Evolutionary conservation across 2,113 vertebrate species (phyloP).

Genomic region (Bubo blakistoni): DNA sequence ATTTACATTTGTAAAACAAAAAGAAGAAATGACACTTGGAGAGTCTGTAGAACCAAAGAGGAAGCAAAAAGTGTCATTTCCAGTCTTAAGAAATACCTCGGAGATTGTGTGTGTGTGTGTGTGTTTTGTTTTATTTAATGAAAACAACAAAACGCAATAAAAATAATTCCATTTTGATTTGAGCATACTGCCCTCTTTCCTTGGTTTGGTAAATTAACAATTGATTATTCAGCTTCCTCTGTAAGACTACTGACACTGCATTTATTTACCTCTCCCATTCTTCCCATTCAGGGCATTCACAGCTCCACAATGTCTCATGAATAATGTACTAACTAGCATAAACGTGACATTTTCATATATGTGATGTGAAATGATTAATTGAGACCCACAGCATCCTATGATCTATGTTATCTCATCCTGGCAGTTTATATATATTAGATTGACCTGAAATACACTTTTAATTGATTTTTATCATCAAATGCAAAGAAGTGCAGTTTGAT

Average conservation of each 20-base stretch:
- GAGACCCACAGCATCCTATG: background rate
- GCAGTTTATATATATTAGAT: background rate
- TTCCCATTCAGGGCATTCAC: background rate
- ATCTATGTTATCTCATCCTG: background rate
- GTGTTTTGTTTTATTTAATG: background rate
- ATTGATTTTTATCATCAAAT: conserved; percentile 23
- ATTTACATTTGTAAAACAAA: background rate
- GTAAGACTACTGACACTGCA: background rate
- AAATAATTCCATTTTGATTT: background rate
- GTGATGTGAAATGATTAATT: background rate
- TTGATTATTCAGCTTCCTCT: background rate
- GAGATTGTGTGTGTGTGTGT: background rate
- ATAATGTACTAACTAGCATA: background rate
- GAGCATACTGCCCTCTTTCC: background rate
- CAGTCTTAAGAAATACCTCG: background rate
- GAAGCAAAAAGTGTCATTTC: background rate
- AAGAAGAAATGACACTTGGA: background rate
- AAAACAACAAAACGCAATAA: background rate
- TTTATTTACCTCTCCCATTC: background rate
- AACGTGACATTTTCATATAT: background rate
- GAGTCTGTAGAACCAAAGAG: background rate
- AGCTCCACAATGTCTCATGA: conserved; percentile 15
- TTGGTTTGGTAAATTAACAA: background rate
- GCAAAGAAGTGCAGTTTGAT: background rate
- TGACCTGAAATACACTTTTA: conserved; percentile 5